phyloP scores from a whole-genome alignment of 1,140 invertebrate species.

The Pogonomyrmex californicus region DNA sequence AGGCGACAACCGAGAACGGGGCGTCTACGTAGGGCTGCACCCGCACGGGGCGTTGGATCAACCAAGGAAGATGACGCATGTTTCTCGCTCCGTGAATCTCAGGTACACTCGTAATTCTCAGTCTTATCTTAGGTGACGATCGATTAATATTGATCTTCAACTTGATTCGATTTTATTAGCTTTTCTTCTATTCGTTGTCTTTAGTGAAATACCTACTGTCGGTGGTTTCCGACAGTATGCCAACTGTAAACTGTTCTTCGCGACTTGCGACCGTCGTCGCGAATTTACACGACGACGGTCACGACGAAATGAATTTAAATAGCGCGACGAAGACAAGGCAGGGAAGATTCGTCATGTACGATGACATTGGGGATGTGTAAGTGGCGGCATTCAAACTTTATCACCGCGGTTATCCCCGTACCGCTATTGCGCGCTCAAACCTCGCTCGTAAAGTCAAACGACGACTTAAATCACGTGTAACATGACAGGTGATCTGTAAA shows the following conservation, averaged over 20 bases:
- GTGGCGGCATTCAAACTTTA: constrained; percentile 25
- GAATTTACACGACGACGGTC: neutral
- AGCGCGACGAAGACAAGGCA: neutral
- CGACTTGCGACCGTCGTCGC: neutral
- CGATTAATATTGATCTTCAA: neutral
- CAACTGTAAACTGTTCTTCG: neutral
- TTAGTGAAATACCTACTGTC: neutral
- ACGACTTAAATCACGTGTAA: neutral
- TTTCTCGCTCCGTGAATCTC: neutral
- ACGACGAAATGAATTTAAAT: neutral
- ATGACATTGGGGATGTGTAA: neutral
- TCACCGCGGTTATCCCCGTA: neutral
- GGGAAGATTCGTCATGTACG: neutral
- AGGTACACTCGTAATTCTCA: constrained; percentile 7
- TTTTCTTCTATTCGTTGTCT: neutral
- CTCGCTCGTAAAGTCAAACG: constrained; percentile 39
- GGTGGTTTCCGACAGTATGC: too few species aligned
- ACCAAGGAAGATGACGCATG: neutral
- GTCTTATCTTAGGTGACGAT: neutral
- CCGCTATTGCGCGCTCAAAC: constrained; percentile 10
- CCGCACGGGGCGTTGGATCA: neutral
- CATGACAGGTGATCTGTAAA: constrained; percentile 22
- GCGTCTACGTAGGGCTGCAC: neutral
- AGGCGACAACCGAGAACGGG: neutral
- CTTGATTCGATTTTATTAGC: neutral